A percentile compares a stretch with the other conserved stretches of the same genome.
phyloP scores from a whole-genome alignment of 2,888 invertebrate species.

The Hanleya hanleyi region DNA sequence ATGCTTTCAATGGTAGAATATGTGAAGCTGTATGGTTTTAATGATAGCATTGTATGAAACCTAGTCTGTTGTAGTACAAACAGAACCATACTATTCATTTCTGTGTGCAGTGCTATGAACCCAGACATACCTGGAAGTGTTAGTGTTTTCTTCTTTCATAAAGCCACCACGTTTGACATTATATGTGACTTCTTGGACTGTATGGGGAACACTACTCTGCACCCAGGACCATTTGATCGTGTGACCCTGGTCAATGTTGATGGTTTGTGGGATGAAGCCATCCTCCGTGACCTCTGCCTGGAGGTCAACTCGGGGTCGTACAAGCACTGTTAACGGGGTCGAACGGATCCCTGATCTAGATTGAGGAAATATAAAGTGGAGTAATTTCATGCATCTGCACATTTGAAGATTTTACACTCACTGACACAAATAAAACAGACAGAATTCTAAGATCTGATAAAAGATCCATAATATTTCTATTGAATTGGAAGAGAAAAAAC shows the following conservation, averaged over 20 bases:
- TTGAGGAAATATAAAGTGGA: too few relatives aligned
- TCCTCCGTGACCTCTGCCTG: conserved; percentile 65
- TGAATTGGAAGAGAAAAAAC: not conserved
- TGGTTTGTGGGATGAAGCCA: conserved; percentile 70
- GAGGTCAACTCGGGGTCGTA: conserved; percentile 61
- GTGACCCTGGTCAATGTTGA: conserved; percentile 70
- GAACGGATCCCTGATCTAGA: conserved; percentile 66
- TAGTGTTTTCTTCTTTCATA: conserved; percentile 30
- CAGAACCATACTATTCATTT: too few relatives aligned
- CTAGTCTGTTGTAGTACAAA: too few relatives aligned
- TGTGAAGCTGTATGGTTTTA: too few relatives aligned
- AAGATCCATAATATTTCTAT: too few relatives aligned
- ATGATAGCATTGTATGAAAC: too few relatives aligned
- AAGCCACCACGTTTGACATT: conserved; percentile 55
- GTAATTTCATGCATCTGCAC: not conserved
- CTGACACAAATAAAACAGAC: not conserved
- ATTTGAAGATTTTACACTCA: not conserved
- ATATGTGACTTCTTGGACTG: conserved; percentile 60
- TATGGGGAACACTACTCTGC: conserved; percentile 60
- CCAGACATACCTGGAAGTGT: conserved; percentile 2
- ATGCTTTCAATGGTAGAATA: too few relatives aligned
- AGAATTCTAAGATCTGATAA: too few relatives aligned
- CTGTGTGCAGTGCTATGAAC: too few relatives aligned
- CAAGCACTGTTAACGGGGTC: conserved; percentile 68
- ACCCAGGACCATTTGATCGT: conserved; percentile 71